Evolutionary conservation across 2,888 invertebrate genomes (phyloP), one percentile per base, ranked within the genome.

Genomic region (Clunio marinus): DNA sequence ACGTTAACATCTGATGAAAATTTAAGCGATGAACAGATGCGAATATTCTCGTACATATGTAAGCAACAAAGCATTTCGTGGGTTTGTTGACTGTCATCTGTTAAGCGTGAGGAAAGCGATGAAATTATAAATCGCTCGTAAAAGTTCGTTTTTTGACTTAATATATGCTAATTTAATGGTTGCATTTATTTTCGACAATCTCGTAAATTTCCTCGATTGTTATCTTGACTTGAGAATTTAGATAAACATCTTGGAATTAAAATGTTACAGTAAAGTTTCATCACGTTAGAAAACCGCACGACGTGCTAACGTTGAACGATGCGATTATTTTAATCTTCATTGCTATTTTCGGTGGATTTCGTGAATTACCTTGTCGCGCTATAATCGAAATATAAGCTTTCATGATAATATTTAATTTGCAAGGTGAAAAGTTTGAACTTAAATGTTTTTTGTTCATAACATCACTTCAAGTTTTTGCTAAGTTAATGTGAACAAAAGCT

Each of bases 91-190:
- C 57, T 25, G n/a, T 57, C 27, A 27, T 24, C 57, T 25, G 2
- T 5, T 15, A 27, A 57, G 27, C 13, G n/a, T 17, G 45, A 7
- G 45, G 15, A 27, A 25, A 57, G 57, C 13, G 25, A 27, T 57
- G 57, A 22, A 57, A 57, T 57, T 2, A 27, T 57, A 57, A 57
- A 57, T 57, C 25, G 3, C 15, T 25, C 25, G 10, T 25, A 24
- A 27, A 24, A 27, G 27, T 57, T 24, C 25, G 25, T 57, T 32
- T 10, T 32, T 57, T 8, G 27, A 13, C 27, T 27, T 13, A 57
- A 57, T 57, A 25, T 57, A 57, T 57, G 57, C 57, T 57, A 57
- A 57, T 57, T 24, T 57, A 27, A 57, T 27, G 57, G 1, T 27
- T 25, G 20, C 57, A 27, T 27, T 32, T 7, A 7, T 32, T 7